phyloP scores from a whole-genome alignment of 2,888 invertebrate species.

The Caenorhabditis plicata region DNA sequence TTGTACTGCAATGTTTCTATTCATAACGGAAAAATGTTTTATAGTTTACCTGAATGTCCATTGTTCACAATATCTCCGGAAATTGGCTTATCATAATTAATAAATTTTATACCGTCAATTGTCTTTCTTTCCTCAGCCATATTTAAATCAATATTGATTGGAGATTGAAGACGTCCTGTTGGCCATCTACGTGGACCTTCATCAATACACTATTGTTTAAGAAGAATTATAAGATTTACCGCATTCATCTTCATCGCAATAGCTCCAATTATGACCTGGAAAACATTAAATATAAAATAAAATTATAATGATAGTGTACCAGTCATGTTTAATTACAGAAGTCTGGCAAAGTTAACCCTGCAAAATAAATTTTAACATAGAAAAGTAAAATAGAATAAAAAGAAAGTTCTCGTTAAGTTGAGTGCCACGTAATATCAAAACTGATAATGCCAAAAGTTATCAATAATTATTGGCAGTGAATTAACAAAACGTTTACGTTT shows the following conservation, averaged over 20 bases:
- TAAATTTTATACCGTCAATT: slow-evolving; percentile 54
- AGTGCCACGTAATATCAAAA: too few species aligned
- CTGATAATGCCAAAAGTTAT: too few species aligned
- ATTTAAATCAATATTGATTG: slow-evolving; percentile 55
- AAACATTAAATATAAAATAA: slow-evolving; percentile 4
- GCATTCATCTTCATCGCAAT: slow-evolving; percentile 56
- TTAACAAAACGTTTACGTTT: too few species aligned
- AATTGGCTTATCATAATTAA: slow-evolving; percentile 56
- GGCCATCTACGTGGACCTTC: slow-evolving; percentile 45
- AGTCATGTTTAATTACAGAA: too few species aligned
- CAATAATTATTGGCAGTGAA: too few species aligned
- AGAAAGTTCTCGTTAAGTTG: too few species aligned
- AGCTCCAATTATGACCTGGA: slow-evolving; percentile 56
- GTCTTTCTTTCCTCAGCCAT: slow-evolving; percentile 38
- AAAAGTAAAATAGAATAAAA: too few species aligned
- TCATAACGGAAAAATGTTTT: background rate
- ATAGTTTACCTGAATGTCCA: slow-evolving; percentile 53
- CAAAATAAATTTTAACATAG: too few species aligned
- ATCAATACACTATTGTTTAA: slow-evolving; percentile 1
- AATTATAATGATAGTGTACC: too few species aligned
- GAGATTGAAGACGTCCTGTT: slow-evolving; percentile 55
- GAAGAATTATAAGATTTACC: slow-evolving; percentile 20
- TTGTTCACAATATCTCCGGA: slow-evolving; percentile 60
- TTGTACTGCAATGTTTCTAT: too few species aligned
- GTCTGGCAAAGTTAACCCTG: slow-evolving; percentile 25